These are phyloP conservation scores for Paralvinella palmiformis DNA, from an alignment of 1,140 invertebrate genomes.

Conservation along the genomic window DNA sequence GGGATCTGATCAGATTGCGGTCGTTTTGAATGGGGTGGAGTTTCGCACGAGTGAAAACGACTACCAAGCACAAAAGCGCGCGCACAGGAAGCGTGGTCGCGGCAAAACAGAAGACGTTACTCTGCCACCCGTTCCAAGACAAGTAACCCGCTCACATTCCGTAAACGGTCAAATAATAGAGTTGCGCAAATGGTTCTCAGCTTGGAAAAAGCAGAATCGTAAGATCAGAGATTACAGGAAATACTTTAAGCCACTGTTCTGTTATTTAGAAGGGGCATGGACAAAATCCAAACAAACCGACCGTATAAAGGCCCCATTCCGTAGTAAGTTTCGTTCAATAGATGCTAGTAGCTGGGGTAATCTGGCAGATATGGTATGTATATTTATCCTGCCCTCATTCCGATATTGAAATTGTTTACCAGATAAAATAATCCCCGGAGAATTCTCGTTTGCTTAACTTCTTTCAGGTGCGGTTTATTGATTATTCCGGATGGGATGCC, in stretches of 20 bases:
- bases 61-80: constrained; percentile 34
- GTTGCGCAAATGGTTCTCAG: constrained; percentile 38
- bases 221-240: constrained; percentile 28
- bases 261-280: constrained; percentile 42
- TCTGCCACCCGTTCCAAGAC: constrained; percentile 33
- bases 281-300: constrained; percentile 19
- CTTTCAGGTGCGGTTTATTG: background rate
- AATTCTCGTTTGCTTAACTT: background rate
- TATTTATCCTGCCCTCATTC: background rate
- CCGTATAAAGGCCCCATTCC: constrained; percentile 29
- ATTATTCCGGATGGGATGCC: constrained; percentile 23
- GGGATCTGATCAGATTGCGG: constrained; percentile 33
- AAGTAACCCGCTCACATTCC: constrained; percentile 26
- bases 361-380: constrained; percentile 13
- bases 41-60: constrained; percentile 43
- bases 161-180: constrained; percentile 32
- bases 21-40: constrained; percentile 36
- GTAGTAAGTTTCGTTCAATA: constrained; percentile 31
- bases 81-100: constrained; percentile 22
- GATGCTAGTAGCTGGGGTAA: constrained; percentile 30
- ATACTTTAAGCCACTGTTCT: constrained; percentile 39
- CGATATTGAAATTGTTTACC: background rate
- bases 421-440: background rate
- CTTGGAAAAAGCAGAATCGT: constrained; percentile 29
- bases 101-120: constrained; percentile 30